Conservation (phyloP, 2,797 vertebrate genomes). For the Chaunax sp. region DNA sequence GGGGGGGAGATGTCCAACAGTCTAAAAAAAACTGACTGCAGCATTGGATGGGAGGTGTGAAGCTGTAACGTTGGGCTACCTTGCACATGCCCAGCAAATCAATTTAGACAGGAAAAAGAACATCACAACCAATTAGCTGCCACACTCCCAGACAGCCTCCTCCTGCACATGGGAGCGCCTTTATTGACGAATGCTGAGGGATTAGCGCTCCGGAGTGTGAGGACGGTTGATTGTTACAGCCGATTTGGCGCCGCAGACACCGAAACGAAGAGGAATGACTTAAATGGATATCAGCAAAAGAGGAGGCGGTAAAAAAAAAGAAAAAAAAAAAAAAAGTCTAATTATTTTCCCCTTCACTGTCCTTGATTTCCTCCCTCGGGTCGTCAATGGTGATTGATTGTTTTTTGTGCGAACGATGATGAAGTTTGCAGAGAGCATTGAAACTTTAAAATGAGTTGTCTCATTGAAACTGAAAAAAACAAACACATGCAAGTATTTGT, state of each 20-base stretch:
- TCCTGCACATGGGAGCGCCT: slow-evolving; percentile 48
- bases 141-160: slow-evolving; percentile 59
- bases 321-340: slow-evolving; percentile 54
- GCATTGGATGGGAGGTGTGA: slow-evolving; percentile 6
- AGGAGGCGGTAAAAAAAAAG: slow-evolving; percentile 23
- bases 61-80: slow-evolving; percentile 24
- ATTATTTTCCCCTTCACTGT: slow-evolving; percentile 75
- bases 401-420: slow-evolving; percentile 38
- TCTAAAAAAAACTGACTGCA: slow-evolving; percentile 30
- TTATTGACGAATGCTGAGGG: slow-evolving; percentile 74
- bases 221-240: slow-evolving; percentile 79
- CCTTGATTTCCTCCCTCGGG: slow-evolving; percentile 63
- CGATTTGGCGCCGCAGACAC: slow-evolving; percentile 67
- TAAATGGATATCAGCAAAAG: slow-evolving; percentile 69
- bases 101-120: slow-evolving; percentile 66
- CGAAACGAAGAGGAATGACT: slow-evolving; percentile 60
- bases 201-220: slow-evolving; percentile 76
- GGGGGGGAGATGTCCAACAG: slow-evolving; percentile 14
- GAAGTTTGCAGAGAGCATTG: slow-evolving; percentile 49
- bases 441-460: slow-evolving; percentile 55
- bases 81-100: slow-evolving; percentile 65
- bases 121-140: slow-evolving; percentile 77
- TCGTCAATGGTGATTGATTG: slow-evolving; percentile 71
- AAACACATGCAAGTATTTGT: too few relatives aligned
- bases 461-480: slow-evolving; percentile 9